Evolutionary conservation across 2,888 invertebrate genomes (phyloP).

Genomic region (Xanthia icteritia): DNA sequence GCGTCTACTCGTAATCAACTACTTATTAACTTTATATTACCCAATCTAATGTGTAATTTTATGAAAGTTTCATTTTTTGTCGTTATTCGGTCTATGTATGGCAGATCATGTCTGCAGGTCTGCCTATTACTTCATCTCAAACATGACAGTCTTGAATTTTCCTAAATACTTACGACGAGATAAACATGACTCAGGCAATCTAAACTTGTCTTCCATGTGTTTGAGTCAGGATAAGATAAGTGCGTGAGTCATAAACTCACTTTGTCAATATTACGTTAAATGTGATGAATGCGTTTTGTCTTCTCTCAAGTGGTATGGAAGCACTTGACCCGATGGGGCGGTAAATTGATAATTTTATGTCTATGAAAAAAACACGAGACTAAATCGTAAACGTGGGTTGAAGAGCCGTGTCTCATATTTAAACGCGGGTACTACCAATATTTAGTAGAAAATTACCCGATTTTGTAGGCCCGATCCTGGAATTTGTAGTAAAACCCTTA

Average conservation of each 20-base stretch:
- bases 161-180: background rate
- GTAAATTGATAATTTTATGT: background rate
- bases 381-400: background rate
- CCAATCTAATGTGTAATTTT: background rate
- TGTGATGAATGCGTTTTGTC: slow-evolving; percentile 11
- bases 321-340: too few species aligned
- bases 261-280: slow-evolving; percentile 15
- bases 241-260: slow-evolving; percentile 34
- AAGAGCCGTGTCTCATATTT: too few species aligned
- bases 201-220: slow-evolving; percentile 25
- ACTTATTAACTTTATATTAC: too few species aligned
- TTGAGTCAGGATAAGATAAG: slow-evolving; percentile 25
- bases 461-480: too few species aligned
- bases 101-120: background rate
- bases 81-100: background rate
- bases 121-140: background rate
- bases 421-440: too few species aligned
- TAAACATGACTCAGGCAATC: slow-evolving; percentile 37
- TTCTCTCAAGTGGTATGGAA: background rate
- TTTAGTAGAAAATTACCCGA: too few species aligned
- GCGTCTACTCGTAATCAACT: background rate
- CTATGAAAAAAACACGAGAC: background rate
- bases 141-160: background rate
- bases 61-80: background rate
- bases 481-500: too few species aligned